Percentiles rank a stretch among this genome's conserved stretches.
phyloP scores from a whole-genome alignment of 2,888 invertebrate genomes.

The Drosophila buzzatii region DNA sequence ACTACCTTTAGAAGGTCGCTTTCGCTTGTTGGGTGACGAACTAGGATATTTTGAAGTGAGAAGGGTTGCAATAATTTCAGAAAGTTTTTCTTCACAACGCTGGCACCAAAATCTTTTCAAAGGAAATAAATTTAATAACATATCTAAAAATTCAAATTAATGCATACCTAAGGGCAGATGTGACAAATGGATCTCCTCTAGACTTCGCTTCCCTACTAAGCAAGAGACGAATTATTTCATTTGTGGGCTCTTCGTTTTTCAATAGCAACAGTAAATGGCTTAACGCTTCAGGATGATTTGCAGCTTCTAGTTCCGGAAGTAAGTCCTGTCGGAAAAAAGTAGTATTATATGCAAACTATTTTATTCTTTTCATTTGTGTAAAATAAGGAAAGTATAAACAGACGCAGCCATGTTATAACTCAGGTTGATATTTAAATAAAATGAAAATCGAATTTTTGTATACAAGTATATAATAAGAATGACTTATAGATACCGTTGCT shows the following conservation, averaged over 20 bases:
- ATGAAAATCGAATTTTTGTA: no score
- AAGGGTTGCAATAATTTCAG: slow-evolving; percentile 91
- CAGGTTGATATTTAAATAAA: no score
- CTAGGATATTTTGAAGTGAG: slow-evolving; percentile 93
- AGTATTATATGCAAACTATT: no score
- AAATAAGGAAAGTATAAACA: no score
- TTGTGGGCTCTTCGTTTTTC: slow-evolving; percentile 95
- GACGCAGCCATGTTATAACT: no score
- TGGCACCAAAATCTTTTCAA: slow-evolving; percentile 93
- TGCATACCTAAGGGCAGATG: slow-evolving; percentile 91
- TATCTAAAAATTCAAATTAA: not conserved
- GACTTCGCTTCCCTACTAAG: slow-evolving; percentile 91
- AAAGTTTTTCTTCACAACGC: slow-evolving; percentile 95
- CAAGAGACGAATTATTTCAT: slow-evolving; percentile 93
- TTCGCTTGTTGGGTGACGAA: slow-evolving; percentile 95
- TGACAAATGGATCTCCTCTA: slow-evolving; percentile 93
- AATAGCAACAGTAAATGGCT: slow-evolving; percentile 95
- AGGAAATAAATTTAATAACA: not conserved
- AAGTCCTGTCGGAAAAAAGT: slow-evolving; percentile 83
- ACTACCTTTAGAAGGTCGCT: slow-evolving; percentile 91
- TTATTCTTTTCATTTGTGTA: no score
- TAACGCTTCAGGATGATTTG: slow-evolving; percentile 96
- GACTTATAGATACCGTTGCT: no score
- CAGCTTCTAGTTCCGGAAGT: slow-evolving; percentile 91
- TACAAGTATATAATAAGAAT: no score